Conservation (phyloP, 2,113 vertebrate species). For the Silurus meridionalis region DNA sequence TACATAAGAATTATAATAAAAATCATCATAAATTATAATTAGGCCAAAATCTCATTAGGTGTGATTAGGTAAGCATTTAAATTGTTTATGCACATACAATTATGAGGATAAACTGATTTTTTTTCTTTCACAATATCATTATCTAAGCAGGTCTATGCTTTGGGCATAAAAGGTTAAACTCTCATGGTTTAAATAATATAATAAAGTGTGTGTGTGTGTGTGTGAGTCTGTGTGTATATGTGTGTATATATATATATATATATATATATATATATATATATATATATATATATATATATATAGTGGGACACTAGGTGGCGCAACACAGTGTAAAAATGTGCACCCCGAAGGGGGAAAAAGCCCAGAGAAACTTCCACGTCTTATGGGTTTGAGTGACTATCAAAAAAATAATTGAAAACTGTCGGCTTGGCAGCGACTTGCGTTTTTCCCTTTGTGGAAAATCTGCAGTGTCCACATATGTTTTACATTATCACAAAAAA, state of each 20-base stretch:
- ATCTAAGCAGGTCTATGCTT: not conserved
- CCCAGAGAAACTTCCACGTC: constrained; percentile 57
- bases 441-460: constrained; percentile 70
- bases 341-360: constrained; percentile 17
- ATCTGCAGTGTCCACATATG: constrained; percentile 74
- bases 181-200: not conserved
- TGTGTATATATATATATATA: too few relatives aligned
- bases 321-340: not conserved
- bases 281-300: too few relatives aligned
- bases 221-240: too few relatives aligned
- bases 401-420: constrained; percentile 57
- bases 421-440: constrained; percentile 67
- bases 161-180: not conserved
- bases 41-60: not conserved
- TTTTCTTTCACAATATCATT: not conserved
- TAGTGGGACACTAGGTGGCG: constrained; percentile 27
- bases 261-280: not conserved
- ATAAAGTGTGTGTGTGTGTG: too few relatives aligned
- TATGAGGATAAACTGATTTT: not conserved
- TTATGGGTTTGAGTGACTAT: constrained; percentile 45
- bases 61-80: not conserved
- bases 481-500: constrained; percentile 68
- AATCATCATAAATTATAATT: not conserved
- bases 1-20: not conserved
- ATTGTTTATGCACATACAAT: not conserved